Conservation (phyloP, 2,113 vertebrate genomes). For the Hypomesus transpacificus region DNA sequence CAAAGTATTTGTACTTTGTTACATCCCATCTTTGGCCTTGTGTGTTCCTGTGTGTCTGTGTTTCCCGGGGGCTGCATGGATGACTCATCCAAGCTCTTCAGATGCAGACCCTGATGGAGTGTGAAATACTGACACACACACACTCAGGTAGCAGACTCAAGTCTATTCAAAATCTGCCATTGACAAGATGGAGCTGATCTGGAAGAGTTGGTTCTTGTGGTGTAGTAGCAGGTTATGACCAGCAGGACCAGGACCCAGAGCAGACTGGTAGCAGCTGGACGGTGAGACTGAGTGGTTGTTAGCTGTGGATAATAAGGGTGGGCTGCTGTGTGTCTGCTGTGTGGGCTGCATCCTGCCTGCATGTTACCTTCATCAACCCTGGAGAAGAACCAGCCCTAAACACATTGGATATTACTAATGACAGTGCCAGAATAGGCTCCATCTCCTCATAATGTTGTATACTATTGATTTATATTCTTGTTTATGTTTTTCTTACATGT, state of each 20-base stretch:
- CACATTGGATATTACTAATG: slow-evolving; percentile 18
- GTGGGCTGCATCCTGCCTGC: slow-evolving; percentile 40
- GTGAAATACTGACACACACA: too few relatives aligned
- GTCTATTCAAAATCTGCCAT: too few relatives aligned
- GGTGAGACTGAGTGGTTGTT: too few relatives aligned
- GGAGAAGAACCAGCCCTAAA: slow-evolving; percentile 40
- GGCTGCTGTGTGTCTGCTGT: slow-evolving; percentile 10
- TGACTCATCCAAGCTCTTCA: background rate
- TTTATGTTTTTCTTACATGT: slow-evolving; percentile 22
- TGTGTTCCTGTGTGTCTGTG: slow-evolving; percentile 14
- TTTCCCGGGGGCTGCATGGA: background rate
- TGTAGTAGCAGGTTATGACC: too few relatives aligned
- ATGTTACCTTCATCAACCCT: slow-evolving; percentile 48
- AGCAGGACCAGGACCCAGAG: too few relatives aligned
- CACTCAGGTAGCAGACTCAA: background rate
- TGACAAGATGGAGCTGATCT: too few relatives aligned
- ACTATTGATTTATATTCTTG: background rate
- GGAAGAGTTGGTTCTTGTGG: too few relatives aligned
- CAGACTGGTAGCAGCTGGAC: too few relatives aligned
- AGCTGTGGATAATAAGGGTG: background rate
- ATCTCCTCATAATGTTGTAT: slow-evolving; percentile 20
- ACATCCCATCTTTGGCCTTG: background rate
- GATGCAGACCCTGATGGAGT: too few relatives aligned
- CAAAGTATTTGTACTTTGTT: too few relatives aligned
- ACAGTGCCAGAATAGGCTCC: slow-evolving; percentile 46